Evolutionary conservation across 2,888 invertebrate genomes (phyloP).

Genomic region (Yponomeuta sedellus): DNA sequence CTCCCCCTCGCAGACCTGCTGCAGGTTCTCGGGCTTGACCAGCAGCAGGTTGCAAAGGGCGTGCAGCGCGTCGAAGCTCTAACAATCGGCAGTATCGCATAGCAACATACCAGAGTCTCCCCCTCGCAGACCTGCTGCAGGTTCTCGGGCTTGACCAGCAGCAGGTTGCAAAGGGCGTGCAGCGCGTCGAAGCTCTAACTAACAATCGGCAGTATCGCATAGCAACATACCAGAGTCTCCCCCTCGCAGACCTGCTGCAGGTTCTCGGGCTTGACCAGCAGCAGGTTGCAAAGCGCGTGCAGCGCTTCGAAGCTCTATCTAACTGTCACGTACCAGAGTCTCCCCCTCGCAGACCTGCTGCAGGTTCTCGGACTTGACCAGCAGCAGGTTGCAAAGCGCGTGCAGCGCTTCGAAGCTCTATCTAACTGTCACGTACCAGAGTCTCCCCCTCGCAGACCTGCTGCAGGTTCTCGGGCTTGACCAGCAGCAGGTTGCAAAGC

Average conservation of each 20-base stretch:
- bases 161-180: slow-evolving; percentile 78
- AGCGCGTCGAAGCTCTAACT: slow-evolving; percentile 83
- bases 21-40: slow-evolving; percentile 96
- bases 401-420: too few species aligned
- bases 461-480: slow-evolving; percentile 96
- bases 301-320: too few species aligned
- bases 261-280: slow-evolving; percentile 97
- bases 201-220: too few species aligned
- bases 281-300: slow-evolving; percentile 78
- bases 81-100: too few species aligned
- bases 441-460: slow-evolving; percentile 97
- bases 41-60: slow-evolving; percentile 79
- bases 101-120: slow-evolving; percentile 86
- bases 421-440: too few species aligned
- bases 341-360: slow-evolving; percentile 97
- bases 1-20: slow-evolving; percentile 96
- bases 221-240: slow-evolving; percentile 86
- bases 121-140: slow-evolving; percentile 96
- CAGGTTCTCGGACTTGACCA: slow-evolving; percentile 97
- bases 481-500: slow-evolving; percentile 94
- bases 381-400: slow-evolving; percentile 75
- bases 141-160: slow-evolving; percentile 97
- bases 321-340: slow-evolving; percentile 84
- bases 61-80: slow-evolving; percentile 89
- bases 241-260: slow-evolving; percentile 96